Evolutionary conservation across 2,113 vertebrate genomes (phyloP), one percentile per base, ranked within the genome.

Genomic region (Clarias macrocephalus): DNA sequence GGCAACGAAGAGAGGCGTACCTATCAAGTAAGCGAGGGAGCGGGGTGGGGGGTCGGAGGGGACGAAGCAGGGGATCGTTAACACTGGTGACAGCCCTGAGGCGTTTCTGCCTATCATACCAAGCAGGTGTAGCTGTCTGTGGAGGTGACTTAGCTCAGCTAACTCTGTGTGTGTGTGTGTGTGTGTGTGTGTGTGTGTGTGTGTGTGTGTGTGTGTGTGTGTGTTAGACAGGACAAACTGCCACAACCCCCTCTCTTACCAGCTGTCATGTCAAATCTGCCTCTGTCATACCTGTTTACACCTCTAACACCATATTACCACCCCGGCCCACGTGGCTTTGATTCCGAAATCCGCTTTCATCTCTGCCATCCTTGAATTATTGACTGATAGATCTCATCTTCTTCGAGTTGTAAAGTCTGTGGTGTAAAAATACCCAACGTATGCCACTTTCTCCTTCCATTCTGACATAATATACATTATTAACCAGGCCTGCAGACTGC

Each of bases 201-300:
- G 18, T 57, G 87, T 80, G 87, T 76, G 80, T 75, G 60, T 21
- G 87, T 76, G 80, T 75, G 60, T 21, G 60, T 57, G 75, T 83
- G 80, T 72, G 25, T 59, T 83, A 30, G 18, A 65, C 28, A 48
- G 80, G 59, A 83, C 68, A 86, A 77, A 85, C 86, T 33, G 70
- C n/a, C 70, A 85, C 66, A 73, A 80, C 86, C 54, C 84, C 79
- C 33, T 63, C 33, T 65, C 70, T 59, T 63, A 66, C 60, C 21
- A 82, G 68, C 86, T 91, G 88, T 89, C 90, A 90, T 87, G 79
- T 90, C 85, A 80, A 88, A 91, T 90, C 90, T 89, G 62, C 65
- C 86, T 92, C 90, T 82, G 87, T 92, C 91, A 91, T 92, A 91
- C 88, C 89, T 92, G 92, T 92, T 91, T 91, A 92, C 85, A 86